Base-by-base conservation (phyloP, 2,797 vertebrate species). In the Cirrhinus molitorella region DNA sequence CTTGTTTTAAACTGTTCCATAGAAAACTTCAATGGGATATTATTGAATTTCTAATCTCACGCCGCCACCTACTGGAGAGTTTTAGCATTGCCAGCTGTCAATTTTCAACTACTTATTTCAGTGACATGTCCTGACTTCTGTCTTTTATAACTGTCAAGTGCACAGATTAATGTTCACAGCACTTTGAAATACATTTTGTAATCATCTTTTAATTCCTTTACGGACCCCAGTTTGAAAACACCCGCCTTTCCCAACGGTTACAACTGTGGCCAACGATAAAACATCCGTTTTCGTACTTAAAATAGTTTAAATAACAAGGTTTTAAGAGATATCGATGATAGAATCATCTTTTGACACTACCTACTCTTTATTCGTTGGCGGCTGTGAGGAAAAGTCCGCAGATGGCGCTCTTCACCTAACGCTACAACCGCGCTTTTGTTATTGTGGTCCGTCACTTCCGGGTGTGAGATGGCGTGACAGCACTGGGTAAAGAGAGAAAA, bases 381-480 rank as follows among this genome's bases (percentile, higher is more conserved):
- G 21, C 2, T 11, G 45, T n/a, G 12, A n/a, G 11, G 4, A 23
- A 67, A 17, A 7, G 40, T 21, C 63, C 1, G 21, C 19, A 72
- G 66, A 45, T 37, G 73, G 53, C 79, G 43, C 65, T 49, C 45
- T 40, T 45, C 5, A 53, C 4, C 2, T 5, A 68, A 55, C 66
- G 11, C 75, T 21, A 13, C 45, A 2, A 4, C 21, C 1, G 23
- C 17, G 3, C 43, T 25, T 37, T 17, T 83, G 83, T 76, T 80
- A 81, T n/a, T 9, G 19, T 28, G 4, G 1, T 0, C 2, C 53
- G 77, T 88, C 84, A 87, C 79, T 85, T 88, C 88, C 88, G 81
- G 66, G 10, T 76, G 57, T 28, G 40, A 5, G 45, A 49, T 70
- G 83, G 49, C 19, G 25, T 79, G 81, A 49, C 57, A 66, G 76